phyloP scores from a whole-genome alignment of 2,888 invertebrate species.

The Aphrophora alni region DNA sequence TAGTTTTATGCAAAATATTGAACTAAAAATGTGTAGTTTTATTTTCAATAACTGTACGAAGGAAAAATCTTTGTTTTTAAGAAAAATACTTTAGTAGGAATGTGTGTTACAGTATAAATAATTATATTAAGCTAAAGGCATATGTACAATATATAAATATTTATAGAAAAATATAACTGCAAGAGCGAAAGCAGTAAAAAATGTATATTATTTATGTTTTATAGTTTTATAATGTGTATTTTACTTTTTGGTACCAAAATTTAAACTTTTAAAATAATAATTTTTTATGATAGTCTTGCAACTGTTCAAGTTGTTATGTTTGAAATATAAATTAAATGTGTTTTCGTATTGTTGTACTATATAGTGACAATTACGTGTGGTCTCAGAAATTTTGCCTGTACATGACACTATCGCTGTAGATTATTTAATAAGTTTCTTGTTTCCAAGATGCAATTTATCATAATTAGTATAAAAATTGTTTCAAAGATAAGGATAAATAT shows the following conservation, averaged over 20 bases:
- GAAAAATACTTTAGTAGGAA: background rate
- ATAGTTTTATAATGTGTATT: too few species aligned
- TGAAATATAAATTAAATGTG: too few species aligned
- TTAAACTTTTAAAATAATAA: too few species aligned
- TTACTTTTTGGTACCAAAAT: too few species aligned
- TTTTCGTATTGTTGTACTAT: background rate
- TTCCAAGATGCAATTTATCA: too few species aligned
- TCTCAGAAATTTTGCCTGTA: background rate
- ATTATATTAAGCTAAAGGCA: background rate
- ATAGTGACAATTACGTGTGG: background rate
- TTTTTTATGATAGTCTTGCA: background rate
- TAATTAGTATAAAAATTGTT: too few species aligned
- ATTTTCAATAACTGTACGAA: background rate
- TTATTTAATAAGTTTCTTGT: too few species aligned
- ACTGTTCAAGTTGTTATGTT: background rate
- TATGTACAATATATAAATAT: background rate
- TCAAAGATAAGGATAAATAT: too few species aligned
- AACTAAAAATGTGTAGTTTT: background rate
- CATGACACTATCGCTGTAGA: too few species aligned
- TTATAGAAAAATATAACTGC: constrained; percentile 9
- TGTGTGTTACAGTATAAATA: background rate
- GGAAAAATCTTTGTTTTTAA: background rate
- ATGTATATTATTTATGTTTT: background rate
- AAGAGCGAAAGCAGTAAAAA: background rate
- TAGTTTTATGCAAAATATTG: background rate